phyloP scores from a whole-genome alignment of 2,113 vertebrate genomes.

The Alligator sinensis region DNA sequence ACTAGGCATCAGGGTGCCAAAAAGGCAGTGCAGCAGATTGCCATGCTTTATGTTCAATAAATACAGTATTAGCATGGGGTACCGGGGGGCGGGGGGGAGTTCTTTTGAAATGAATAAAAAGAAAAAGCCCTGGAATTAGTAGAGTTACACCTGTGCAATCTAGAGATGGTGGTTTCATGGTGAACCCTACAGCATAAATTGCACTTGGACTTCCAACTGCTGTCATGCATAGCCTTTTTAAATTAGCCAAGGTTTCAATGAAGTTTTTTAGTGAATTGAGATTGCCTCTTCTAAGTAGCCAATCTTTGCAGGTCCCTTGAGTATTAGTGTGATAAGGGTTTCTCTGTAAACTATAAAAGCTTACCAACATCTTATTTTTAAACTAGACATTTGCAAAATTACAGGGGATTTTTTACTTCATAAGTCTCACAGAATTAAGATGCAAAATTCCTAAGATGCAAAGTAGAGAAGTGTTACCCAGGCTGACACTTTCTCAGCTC shows the following conservation, averaged over 20 bases:
- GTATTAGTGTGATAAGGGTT: neutral
- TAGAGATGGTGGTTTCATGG: neutral
- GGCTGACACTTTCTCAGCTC: neutral
- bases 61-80: neutral
- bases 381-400: neutral
- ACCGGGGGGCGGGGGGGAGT: neutral
- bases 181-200: neutral
- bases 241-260: neutral
- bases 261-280: neutral
- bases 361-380: neutral
- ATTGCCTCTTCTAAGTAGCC: neutral
- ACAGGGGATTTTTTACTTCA: neutral
- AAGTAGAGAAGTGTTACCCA: neutral
- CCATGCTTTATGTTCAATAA: neutral
- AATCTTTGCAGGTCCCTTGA: neutral
- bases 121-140: neutral
- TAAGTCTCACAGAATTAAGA: neutral
- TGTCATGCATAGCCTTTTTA: neutral
- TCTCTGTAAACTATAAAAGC: neutral
- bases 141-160: neutral
- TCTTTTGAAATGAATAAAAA: neutral
- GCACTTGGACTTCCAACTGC: neutral
- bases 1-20: no score
- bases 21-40: neutral
- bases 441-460: neutral